phyloP scores from a whole-genome alignment of 2,888 invertebrate genomes.

The Dioctria rufipes region DNA sequence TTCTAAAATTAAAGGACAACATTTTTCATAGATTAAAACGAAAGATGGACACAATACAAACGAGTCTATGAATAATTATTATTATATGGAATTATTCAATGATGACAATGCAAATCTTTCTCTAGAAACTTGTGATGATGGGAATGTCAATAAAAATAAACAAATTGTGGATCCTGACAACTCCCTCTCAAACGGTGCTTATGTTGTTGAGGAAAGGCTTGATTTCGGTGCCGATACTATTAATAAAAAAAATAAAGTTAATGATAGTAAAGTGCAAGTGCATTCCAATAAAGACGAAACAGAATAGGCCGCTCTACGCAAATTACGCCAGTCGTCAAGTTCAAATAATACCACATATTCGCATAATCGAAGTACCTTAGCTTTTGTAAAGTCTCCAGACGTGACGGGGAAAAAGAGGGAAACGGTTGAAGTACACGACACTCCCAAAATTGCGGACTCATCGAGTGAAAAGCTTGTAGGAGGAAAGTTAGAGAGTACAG shows the following conservation, averaged over 20 bases:
- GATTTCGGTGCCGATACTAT: background rate
- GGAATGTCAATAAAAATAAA: background rate
- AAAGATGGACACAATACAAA: too few relatives aligned
- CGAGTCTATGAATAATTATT: too few relatives aligned
- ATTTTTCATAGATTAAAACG: too few relatives aligned
- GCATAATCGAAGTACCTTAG: background rate
- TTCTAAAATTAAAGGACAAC: too few relatives aligned
- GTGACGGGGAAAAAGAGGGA: background rate
- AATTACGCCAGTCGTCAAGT: background rate
- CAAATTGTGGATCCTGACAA: background rate
- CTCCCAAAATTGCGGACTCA: background rate
- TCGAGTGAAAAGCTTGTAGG: background rate
- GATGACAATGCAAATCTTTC: background rate
- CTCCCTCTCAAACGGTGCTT: background rate
- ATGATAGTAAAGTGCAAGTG: background rate
- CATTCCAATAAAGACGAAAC: background rate
- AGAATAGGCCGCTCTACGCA: background rate
- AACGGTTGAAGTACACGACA: background rate
- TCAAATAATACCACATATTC: background rate
- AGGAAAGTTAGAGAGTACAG: background rate
- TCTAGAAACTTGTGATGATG: constrained; percentile 5
- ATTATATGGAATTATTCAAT: constrained; percentile 62
- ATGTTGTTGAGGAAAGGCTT: background rate
- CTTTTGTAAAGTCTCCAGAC: constrained; percentile 27
- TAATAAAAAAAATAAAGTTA: background rate